Base-by-base conservation (phyloP, 1,140 invertebrate genomes). In the Bombus superbus region DNA sequence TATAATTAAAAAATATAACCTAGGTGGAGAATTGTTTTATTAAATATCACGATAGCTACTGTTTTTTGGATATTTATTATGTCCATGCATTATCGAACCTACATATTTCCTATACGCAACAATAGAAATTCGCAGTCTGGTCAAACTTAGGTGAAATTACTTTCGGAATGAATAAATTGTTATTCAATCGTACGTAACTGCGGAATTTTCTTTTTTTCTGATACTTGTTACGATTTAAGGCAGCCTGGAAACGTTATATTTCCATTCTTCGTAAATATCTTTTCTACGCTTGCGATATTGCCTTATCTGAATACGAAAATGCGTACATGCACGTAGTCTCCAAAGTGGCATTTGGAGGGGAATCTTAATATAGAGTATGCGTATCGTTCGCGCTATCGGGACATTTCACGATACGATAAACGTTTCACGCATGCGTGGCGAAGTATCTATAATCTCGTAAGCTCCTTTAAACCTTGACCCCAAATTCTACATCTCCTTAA, bases 221-320 rank as follows among this genome's bases (percentile, higher is more conserved):
- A 47, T 47, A 47, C 18, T 53, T 22, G 47, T 53, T 42, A 18
- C 6, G 32, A 28, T 25, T 40, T 18, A 13, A 76, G 6, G 38
- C 35, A 3, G 53, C n/a, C 5, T 28, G 1, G 9, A 76, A 40
- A 76, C 28, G 47, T n/a, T 11, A 10, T 25, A 38, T 76, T 59
- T 32, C 13, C 35, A 76, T 76, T 76, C 25, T 76, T 57, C 74
- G 53, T n/a, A 59, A 76, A 59, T 59, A 76, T 13, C 42, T 76
- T 76, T 22, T 25, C 47, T 38, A 76, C 28, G 53, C 13, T 40
- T 9, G 53, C 35, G 35, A 59, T 59, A 76, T 76, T 40, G 53
- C 74, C 6, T 76, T 76, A 76, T 76, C 74, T 38, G 53, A 59
- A 40, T 76, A 18, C 25, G 25, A 76, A 76, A 76, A 76, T 76